These are phyloP conservation scores for Nothura maculosa DNA, from an alignment of 2,797 vertebrate genomes.

Conservation along the genomic window DNA sequence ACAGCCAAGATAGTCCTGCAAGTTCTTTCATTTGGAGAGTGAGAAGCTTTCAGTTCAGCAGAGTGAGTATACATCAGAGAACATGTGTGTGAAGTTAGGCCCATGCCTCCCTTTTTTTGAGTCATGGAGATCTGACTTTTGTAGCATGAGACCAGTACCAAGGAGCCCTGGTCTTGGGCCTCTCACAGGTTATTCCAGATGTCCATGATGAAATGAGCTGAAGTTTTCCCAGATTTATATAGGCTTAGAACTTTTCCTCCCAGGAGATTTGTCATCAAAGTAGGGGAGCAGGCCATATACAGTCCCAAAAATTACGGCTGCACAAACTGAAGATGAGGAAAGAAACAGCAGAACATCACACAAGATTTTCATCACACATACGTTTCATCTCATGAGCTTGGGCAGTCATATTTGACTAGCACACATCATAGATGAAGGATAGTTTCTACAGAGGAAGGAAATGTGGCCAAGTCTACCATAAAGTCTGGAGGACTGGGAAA, in stretches of 20 bases:
- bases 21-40: neutral
- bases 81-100: neutral
- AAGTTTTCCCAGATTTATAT: neutral
- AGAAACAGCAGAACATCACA: neutral
- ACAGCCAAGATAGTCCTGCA: neutral
- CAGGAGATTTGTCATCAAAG: neutral
- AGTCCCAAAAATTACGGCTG: fast-evolving
- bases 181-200: neutral
- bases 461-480: neutral
- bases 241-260: neutral
- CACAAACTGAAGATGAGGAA: neutral
- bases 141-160: neutral
- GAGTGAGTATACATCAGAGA: neutral
- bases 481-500: neutral
- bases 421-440: neutral
- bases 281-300: neutral
- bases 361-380: fast-evolving
- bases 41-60: neutral
- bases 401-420: neutral
- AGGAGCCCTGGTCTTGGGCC: neutral
- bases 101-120: neutral
- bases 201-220: neutral
- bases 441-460: neutral
- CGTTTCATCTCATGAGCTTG: neutral
- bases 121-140: neutral